Conservation (phyloP, 2,113 vertebrate genomes). For the Aplodontia rufa region DNA sequence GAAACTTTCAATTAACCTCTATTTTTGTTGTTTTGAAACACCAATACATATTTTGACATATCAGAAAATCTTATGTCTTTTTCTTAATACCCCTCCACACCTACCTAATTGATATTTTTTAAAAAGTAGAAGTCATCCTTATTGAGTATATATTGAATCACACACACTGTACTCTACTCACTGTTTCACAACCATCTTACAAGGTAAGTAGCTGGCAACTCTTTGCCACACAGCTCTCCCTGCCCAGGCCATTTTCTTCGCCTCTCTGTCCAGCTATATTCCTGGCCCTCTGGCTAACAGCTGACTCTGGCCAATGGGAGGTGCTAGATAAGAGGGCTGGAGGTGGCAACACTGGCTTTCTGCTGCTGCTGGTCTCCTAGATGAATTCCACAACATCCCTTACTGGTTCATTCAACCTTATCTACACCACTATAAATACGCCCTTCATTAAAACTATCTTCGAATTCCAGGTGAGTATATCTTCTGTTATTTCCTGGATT, state of each 20-base stretch:
- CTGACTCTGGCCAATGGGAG: not conserved
- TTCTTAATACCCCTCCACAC: not conserved
- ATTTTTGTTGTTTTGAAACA: constrained; percentile 9
- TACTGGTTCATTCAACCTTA: not conserved
- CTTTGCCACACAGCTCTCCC: not conserved
- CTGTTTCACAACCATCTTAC: not conserved
- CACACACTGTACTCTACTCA: not conserved
- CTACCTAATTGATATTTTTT: not conserved
- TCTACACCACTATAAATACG: not conserved
- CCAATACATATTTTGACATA: not conserved
- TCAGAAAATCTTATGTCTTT: not conserved
- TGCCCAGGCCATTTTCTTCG: not conserved
- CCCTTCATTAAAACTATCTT: constrained; percentile 2
- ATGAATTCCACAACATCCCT: not conserved
- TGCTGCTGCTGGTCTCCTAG: not conserved
- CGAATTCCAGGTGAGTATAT: not conserved
- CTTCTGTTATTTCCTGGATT: not conserved
- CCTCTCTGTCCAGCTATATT: not conserved
- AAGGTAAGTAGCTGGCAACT: not conserved
- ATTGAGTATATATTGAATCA: not conserved
- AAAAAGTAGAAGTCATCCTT: not conserved
- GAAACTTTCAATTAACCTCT: constrained; percentile 34
- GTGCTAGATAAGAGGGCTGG: not conserved
- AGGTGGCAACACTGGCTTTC: not conserved
- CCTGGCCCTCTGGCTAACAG: not conserved